A percentile compares a stretch with the other conserved stretches of the same genome.
Evolutionary conservation across 2,797 vertebrate species (phyloP).

Genomic region (Iguana delicatissima): DNA sequence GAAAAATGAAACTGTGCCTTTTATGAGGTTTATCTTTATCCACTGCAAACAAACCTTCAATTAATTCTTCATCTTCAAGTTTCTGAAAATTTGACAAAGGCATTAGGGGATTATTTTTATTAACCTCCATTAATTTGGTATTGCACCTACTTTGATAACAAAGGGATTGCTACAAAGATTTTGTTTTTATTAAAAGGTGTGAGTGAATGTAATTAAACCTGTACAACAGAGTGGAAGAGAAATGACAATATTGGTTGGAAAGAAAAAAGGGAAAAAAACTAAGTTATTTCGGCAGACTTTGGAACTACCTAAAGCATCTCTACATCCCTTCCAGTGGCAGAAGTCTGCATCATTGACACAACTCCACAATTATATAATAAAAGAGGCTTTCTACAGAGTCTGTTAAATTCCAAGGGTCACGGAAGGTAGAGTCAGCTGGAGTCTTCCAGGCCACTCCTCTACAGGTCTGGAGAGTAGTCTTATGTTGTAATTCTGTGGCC

Average conservation of each 20-base stretch:
- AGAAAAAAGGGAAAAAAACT: slow-evolving; percentile 37
- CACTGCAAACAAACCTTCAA: slow-evolving; percentile 66
- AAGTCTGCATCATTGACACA: neutral
- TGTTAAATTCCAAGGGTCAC: neutral
- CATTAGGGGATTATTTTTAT: slow-evolving; percentile 66
- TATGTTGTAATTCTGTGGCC: neutral
- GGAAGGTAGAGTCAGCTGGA: neutral
- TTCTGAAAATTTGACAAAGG: slow-evolving; percentile 62
- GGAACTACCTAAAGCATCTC: neutral
- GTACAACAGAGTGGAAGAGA: slow-evolving; percentile 57
- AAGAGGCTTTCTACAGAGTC: neutral
- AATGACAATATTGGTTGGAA: slow-evolving; percentile 54
- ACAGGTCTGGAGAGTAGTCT: neutral
- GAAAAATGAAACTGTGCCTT: slow-evolving; percentile 71
- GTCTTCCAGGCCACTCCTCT: neutral
- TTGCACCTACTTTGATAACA: slow-evolving; percentile 59
- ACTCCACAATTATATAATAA: neutral
- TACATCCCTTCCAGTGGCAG: neutral
- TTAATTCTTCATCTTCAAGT: slow-evolving; percentile 69
- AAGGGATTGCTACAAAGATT: slow-evolving; percentile 59
- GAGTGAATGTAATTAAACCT: slow-evolving; percentile 66
- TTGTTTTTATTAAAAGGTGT: slow-evolving; percentile 62
- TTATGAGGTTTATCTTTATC: slow-evolving; percentile 74
- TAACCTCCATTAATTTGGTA: slow-evolving; percentile 70
- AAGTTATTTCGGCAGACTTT: slow-evolving; percentile 35